These are phyloP conservation scores for Sabatieria punctata DNA, from an alignment of 2,888 invertebrate genomes.

Conservation along the genomic window DNA sequence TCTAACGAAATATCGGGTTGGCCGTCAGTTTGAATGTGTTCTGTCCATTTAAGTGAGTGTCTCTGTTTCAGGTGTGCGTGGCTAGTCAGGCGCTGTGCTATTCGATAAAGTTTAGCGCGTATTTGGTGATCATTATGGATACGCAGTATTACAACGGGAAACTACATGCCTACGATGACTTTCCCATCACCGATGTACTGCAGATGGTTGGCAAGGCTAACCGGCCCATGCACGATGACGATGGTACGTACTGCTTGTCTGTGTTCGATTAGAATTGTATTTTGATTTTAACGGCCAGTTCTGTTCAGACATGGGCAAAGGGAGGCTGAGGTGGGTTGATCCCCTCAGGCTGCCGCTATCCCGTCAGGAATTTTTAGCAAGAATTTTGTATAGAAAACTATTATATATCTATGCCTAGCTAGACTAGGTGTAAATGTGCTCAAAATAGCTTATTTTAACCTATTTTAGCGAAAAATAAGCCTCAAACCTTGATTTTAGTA, in stretches of 20 bases:
- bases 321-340: no score
- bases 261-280: neutral
- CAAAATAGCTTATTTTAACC: no score
- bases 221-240: conserved; percentile 71
- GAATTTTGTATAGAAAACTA: no score
- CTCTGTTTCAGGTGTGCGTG: conserved; percentile 55
- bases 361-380: no score
- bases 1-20: no score
- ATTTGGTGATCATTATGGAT: conserved; percentile 91
- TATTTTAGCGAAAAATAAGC: no score
- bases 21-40: neutral
- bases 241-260: conserved; percentile 54
- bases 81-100: conserved; percentile 79
- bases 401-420: no score
- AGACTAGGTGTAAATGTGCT: no score
- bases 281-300: neutral
- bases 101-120: conserved; percentile 70
- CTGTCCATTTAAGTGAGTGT: conserved; percentile 39
- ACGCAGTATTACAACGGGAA: conserved; percentile 78
- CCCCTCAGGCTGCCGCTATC: no score
- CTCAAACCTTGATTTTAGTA: no score
- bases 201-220: conserved; percentile 97
- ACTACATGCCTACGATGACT: conserved; percentile 68
- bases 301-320: no score
- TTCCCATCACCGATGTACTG: conserved; percentile 84